Conservation (phyloP, 64 coral and sea anemone genomes). For the Anthopleura sola region DNA sequence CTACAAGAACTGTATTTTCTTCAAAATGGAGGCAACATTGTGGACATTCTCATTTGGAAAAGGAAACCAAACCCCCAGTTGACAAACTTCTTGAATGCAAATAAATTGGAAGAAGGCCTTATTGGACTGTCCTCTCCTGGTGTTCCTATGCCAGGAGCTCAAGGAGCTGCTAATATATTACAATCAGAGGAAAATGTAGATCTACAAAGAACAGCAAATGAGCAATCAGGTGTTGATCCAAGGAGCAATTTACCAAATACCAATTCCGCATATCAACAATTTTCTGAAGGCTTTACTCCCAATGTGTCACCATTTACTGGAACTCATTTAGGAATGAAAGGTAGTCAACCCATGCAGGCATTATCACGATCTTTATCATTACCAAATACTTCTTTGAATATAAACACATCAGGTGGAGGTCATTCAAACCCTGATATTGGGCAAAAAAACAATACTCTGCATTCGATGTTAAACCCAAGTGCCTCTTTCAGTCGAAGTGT, state of each 20-base stretch:
- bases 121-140: neutral
- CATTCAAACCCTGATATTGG: neutral
- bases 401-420: neutral
- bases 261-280: slow-evolving; percentile 66
- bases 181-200: neutral
- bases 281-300: slow-evolving; percentile 78
- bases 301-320: slow-evolving; percentile 96
- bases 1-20: slow-evolving; percentile 97
- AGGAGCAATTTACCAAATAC: slow-evolving; percentile 13
- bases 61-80: slow-evolving; percentile 72
- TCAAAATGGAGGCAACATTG: slow-evolving; percentile 85
- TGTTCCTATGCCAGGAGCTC: neutral
- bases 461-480: neutral
- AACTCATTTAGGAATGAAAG: slow-evolving; percentile 54
- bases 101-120: slow-evolving; percentile 86
- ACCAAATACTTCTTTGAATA: slow-evolving; percentile 49
- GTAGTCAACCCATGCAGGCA: slow-evolving; percentile 36
- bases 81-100: slow-evolving; percentile 49
- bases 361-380: slow-evolving; percentile 77
- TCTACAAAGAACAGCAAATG: slow-evolving; percentile 30
- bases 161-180: neutral
- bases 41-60: slow-evolving; percentile 86
- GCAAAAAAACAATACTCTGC: neutral
- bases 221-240: slow-evolving; percentile 74
- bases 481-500: neutral